These are phyloP conservation scores for Python bivittatus DNA, from an alignment of 2,113 vertebrate species.

Conservation along the genomic window DNA sequence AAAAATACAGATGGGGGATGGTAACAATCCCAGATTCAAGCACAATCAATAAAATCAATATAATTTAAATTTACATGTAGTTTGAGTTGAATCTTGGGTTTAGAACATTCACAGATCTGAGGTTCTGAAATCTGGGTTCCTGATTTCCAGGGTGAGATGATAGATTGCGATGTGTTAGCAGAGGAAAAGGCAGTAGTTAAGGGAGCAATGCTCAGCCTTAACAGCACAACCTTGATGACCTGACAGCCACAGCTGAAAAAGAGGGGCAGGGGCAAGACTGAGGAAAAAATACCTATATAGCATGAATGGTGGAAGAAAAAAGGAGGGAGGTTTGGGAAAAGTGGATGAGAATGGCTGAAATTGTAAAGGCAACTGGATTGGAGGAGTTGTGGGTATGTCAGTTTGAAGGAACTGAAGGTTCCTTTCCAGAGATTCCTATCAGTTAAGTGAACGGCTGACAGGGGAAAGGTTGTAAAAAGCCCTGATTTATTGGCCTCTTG, in stretches of 20 bases:
- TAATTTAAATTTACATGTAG: background rate
- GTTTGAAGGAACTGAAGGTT: background rate
- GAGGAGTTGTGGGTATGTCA: background rate
- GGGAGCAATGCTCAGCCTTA: background rate
- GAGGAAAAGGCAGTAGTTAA: background rate
- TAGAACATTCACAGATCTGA: background rate
- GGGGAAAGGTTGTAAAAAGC: background rate
- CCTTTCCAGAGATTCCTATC: background rate
- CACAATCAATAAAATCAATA: background rate
- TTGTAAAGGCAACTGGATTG: background rate
- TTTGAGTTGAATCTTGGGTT: background rate
- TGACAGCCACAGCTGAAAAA: background rate
- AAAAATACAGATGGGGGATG: background rate
- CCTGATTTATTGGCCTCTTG: background rate
- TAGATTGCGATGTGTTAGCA: background rate
- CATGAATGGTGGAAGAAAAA: background rate
- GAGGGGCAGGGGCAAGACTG: background rate
- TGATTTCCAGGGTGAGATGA: background rate
- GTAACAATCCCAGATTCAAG: background rate
- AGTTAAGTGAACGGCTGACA: background rate
- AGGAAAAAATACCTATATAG: background rate
- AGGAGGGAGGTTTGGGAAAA: background rate
- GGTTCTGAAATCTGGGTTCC: background rate
- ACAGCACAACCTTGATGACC: background rate
- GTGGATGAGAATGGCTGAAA: background rate